Evolutionary conservation across 2,888 invertebrate species (phyloP), one percentile per base, ranked within the genome.

Genomic region (Agriopis aurantiaria): DNA sequence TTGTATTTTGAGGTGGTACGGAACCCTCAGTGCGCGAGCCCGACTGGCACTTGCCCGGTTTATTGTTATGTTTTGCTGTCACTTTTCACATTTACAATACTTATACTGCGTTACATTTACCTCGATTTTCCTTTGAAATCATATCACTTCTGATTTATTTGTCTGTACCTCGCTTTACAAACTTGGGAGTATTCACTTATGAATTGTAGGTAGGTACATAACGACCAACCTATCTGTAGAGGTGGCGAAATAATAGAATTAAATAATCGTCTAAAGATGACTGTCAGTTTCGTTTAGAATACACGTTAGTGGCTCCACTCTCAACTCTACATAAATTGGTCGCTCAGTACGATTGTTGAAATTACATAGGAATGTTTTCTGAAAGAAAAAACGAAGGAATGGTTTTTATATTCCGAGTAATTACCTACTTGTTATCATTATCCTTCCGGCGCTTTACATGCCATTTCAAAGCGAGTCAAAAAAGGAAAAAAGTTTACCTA

Each of bases 171-270:
- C 14, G 14, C 56, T 43, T 43, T 43, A 43, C 10, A 55, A 33
- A 43, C 17, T 56, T 41, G 3, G 53, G n/a, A 57, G 43, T 57
- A 43, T 57, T 45, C 43, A 57, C 56, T 57, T 43, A 57, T 17
- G 10, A 43, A 55, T 41, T 41, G 17, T 43, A 41, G 11, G 14
- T 17, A 43, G 9, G 7, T 17, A 57, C 5, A 8, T n/a, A 1
- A 12, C 3, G 8, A 17, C 43, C 10, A 43, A 57, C 8, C 17
- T 57, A 57, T 17, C 10, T 17, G 8, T n/a, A 10, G 1, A 17
- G 33, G 14, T 17, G 17, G 17, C 0, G 2, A 57, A 57, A 43
- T 43, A 1, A 57, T 14, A 2, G 14, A 57, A 57, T 14, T 17
- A 57, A 43, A 17, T 12, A 33, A 33, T 40, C n/a, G 14, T n/a